These are phyloP conservation scores for Uloborus diversus DNA, from an alignment of 1,140 invertebrate genomes.

Conservation along the genomic window DNA sequence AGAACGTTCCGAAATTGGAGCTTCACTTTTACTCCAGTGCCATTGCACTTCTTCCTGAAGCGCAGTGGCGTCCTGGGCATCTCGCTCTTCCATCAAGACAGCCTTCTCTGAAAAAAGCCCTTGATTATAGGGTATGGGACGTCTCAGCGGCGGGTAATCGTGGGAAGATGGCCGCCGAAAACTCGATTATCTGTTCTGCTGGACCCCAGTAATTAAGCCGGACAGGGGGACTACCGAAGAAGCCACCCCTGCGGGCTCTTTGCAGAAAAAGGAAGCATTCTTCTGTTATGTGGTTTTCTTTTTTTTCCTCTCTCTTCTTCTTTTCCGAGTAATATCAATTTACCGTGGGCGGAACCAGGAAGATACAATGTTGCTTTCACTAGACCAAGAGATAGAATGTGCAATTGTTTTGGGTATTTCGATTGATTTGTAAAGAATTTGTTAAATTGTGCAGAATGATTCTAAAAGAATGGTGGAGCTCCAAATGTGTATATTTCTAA, in stretches of 20 bases:
- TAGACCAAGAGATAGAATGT: too few species aligned
- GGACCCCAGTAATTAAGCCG: constrained; percentile 49
- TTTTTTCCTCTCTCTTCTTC: not conserved
- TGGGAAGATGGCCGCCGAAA: constrained; percentile 47
- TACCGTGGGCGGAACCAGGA: not conserved
- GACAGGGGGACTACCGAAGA: constrained; percentile 12
- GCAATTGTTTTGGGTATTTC: not conserved
- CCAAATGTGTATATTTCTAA: too few species aligned
- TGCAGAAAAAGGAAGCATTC: not conserved
- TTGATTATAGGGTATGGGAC: constrained; percentile 50
- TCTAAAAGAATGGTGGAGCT: too few species aligned
- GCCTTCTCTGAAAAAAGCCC: not conserved
- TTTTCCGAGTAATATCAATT: constrained; percentile 8
- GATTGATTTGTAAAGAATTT: too few species aligned
- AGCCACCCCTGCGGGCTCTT: not conserved
- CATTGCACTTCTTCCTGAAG: too few species aligned
- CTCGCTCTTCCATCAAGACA: not conserved
- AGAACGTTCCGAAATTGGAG: too few species aligned
- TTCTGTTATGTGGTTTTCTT: not conserved
- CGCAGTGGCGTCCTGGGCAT: not conserved
- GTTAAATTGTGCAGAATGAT: too few species aligned
- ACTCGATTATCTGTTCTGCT: constrained; percentile 46
- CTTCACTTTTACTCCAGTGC: too few species aligned
- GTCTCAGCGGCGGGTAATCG: constrained; percentile 45
- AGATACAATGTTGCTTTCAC: too few species aligned